These are phyloP conservation scores for Phocides pigmalion DNA, from an alignment of 1,140 invertebrate species.

Conservation along the genomic window DNA sequence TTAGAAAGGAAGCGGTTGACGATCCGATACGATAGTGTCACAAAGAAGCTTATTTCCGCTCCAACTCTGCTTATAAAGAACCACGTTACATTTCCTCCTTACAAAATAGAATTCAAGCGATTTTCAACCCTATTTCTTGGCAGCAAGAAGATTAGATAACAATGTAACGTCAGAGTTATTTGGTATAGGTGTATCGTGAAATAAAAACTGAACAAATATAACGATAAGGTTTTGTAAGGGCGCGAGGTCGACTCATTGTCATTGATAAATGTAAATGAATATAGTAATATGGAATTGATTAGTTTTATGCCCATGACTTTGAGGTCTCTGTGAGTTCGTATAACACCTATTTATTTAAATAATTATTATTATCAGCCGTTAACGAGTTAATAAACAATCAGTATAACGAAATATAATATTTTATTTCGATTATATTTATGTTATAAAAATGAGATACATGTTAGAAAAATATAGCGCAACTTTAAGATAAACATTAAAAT, in stretches of 20 bases:
- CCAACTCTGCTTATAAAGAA: slow-evolving; percentile 63
- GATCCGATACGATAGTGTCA: slow-evolving; percentile 79
- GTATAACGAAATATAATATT: too few species aligned
- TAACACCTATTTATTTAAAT: slow-evolving; percentile 7
- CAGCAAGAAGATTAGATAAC: slow-evolving; percentile 36
- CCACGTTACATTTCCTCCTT: slow-evolving; percentile 54
- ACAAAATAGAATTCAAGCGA: slow-evolving; percentile 44
- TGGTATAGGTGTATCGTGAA: slow-evolving; percentile 71
- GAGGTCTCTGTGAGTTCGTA: slow-evolving; percentile 48
- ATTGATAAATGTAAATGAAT: slow-evolving; percentile 56
- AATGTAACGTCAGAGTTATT: slow-evolving; percentile 37
- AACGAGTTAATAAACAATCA: too few species aligned
- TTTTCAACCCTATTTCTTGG: slow-evolving; percentile 49
- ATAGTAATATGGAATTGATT: slow-evolving; percentile 28
- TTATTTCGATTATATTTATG: too few species aligned
- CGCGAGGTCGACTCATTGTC: slow-evolving; percentile 71
- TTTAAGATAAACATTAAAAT: too few species aligned
- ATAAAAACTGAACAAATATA: slow-evolving; percentile 81
- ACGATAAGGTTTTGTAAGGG: slow-evolving; percentile 79
- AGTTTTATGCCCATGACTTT: slow-evolving; percentile 45
- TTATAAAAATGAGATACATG: too few species aligned
- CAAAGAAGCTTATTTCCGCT: slow-evolving; percentile 82
- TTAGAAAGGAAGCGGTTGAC: slow-evolving; percentile 75
- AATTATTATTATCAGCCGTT: too few species aligned
- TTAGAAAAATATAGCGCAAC: too few species aligned